phyloP scores from a whole-genome alignment of 2,888 invertebrate species.

The Yponomeuta malinellus region DNA sequence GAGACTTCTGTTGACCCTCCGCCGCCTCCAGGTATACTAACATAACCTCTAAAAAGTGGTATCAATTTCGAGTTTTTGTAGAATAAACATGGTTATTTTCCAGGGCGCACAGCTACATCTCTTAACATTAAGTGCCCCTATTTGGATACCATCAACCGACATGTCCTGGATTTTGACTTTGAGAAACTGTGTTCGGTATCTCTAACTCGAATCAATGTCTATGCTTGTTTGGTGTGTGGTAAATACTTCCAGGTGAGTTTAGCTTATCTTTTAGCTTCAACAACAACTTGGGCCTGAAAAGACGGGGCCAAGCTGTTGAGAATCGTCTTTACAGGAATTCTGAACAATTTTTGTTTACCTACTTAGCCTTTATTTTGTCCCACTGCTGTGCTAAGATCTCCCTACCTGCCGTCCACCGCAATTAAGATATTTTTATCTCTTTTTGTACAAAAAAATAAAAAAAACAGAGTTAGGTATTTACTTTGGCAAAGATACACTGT shows the following conservation, averaged over 20 bases:
- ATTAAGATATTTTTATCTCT: no score
- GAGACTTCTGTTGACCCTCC: slow-evolving; percentile 38
- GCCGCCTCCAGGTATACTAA: slow-evolving; percentile 29
- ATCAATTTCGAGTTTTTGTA: neutral
- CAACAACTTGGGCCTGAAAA: no score
- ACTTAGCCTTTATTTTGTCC: no score
- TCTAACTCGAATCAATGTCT: slow-evolving; percentile 98
- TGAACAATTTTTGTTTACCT: no score
- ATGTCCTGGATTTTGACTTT: slow-evolving; percentile 98
- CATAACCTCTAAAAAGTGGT: slow-evolving; percentile 29
- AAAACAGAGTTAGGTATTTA: no score
- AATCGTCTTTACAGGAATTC: no score
- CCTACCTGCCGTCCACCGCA: no score
- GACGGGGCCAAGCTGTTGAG: no score
- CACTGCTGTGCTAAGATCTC: no score
- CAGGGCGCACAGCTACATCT: slow-evolving; percentile 44
- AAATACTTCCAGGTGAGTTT: slow-evolving; percentile 88
- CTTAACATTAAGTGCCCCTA: slow-evolving; percentile 90
- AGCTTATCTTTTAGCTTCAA: no score
- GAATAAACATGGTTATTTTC: neutral
- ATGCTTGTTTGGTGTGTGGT: slow-evolving; percentile 99
- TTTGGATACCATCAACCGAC: slow-evolving; percentile 97
- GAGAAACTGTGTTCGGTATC: slow-evolving; percentile 99
- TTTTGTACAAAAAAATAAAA: no score
- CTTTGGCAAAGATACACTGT: no score